A percentile compares a stretch with the other conserved stretches of the same genome.
Evolutionary conservation across 2,797 vertebrate genomes (phyloP).

Genomic region (Syngnathus rostellatus): DNA sequence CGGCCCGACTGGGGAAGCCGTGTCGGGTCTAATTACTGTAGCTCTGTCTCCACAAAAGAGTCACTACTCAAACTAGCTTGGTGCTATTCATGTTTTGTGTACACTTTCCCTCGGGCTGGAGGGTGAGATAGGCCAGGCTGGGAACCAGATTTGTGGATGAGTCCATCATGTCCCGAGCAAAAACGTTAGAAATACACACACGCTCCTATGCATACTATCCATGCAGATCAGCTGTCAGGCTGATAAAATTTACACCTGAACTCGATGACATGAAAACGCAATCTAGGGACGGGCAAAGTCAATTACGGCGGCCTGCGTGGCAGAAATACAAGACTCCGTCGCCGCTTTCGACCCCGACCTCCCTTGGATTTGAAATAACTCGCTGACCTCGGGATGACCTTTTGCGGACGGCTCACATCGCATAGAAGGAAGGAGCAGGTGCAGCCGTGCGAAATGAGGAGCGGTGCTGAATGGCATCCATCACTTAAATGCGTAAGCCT

Average conservation of each 20-base stretch:
- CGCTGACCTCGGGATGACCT: slow-evolving; percentile 30
- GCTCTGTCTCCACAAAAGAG: slow-evolving; percentile 37
- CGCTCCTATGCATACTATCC: not conserved
- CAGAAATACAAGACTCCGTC: not conserved
- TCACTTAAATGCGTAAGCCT: slow-evolving; percentile 25
- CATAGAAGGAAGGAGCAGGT: slow-evolving; percentile 19
- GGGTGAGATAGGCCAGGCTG: slow-evolving; percentile 14
- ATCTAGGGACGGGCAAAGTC: not conserved
- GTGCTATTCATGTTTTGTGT: slow-evolving; percentile 49
- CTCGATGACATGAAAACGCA: not conserved
- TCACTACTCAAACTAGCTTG: slow-evolving; percentile 41
- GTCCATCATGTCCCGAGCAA: not conserved
- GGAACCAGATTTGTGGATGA: slow-evolving; percentile 4
- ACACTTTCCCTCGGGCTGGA: slow-evolving; percentile 27
- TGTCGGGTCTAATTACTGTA: slow-evolving; percentile 49
- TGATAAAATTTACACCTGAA: not conserved
- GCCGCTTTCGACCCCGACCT: slow-evolving; percentile 30
- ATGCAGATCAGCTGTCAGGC: slow-evolving; percentile 1
- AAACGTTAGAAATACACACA: not conserved
- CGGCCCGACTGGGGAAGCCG: slow-evolving; percentile 44
- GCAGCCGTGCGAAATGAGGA: slow-evolving; percentile 8
- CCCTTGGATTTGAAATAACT: slow-evolving; percentile 36
- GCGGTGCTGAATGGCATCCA: slow-evolving; percentile 15
- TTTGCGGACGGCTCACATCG: slow-evolving; percentile 13
- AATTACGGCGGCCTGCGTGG: not conserved